Evolutionary conservation across 1,140 invertebrate genomes (phyloP).

Genomic region (Pachypeltis micranthus): DNA sequence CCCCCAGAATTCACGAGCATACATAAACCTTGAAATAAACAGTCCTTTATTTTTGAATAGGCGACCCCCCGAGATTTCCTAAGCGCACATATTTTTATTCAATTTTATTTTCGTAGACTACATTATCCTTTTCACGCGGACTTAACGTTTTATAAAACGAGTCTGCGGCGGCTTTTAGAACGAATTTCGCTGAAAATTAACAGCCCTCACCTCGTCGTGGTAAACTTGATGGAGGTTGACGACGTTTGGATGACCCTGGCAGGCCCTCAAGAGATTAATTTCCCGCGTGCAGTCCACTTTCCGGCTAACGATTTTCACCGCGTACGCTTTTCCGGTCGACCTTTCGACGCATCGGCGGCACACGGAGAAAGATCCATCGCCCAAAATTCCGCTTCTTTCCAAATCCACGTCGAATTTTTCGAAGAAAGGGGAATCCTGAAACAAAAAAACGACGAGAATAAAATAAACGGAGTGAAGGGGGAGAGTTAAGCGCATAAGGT

Average conservation of each 20-base stretch:
- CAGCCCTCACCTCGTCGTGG: constrained; percentile 54
- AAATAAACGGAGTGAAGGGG: no score
- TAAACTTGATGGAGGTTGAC: constrained; percentile 72
- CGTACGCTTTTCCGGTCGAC: constrained; percentile 57
- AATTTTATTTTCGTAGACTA: no score
- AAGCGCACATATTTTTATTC: no score
- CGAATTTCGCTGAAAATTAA: no score
- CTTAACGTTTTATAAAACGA: no score
- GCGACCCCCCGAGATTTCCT: no score
- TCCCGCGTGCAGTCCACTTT: constrained; percentile 63
- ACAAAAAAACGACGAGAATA: no score
- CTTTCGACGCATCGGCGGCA: constrained; percentile 72
- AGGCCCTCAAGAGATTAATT: constrained; percentile 61
- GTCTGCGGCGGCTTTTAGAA: no score
- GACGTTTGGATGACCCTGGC: constrained; percentile 79
- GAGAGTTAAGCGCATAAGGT: no score
- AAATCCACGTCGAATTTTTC: constrained; percentile 65
- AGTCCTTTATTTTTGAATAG: no score
- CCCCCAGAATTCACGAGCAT: neutral
- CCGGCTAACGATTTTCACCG: constrained; percentile 84
- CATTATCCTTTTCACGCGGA: no score
- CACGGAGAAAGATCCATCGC: constrained; percentile 81
- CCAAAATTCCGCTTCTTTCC: constrained; percentile 50
- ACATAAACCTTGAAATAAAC: neutral
- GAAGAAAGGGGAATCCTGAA: constrained; percentile 75